Conservation (phyloP, 2,113 vertebrate species). For the Rhinoptilus africanus region DNA sequence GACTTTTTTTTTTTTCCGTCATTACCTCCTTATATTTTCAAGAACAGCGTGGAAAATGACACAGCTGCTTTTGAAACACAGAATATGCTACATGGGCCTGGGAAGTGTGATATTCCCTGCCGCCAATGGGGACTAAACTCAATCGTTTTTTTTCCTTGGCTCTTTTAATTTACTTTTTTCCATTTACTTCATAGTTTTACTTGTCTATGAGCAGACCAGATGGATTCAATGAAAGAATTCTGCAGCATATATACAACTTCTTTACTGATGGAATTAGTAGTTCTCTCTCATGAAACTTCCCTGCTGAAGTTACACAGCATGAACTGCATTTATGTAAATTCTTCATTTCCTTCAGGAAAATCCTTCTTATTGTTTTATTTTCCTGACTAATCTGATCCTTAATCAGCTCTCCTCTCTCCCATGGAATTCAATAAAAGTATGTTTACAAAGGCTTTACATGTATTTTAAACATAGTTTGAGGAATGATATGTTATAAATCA, state of each 20-base stretch:
- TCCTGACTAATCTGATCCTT: constrained; percentile 3
- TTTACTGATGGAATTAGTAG: neutral
- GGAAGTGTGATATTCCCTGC: neutral
- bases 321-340: constrained; percentile 14
- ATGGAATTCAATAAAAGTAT: constrained; percentile 1
- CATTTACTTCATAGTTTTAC: constrained; percentile 6
- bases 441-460: constrained; percentile 12
- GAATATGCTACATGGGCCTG: neutral
- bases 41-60: neutral
- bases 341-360: constrained; percentile 26
- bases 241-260: neutral
- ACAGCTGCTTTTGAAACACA: neutral
- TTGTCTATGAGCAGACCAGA: neutral
- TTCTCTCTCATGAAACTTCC: neutral
- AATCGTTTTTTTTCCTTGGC: neutral
- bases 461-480: constrained; percentile 25
- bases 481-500: neutral
- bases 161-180: neutral
- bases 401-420: neutral
- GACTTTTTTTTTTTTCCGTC: neutral
- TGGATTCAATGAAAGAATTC: neutral
- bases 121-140: neutral
- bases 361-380: constrained; percentile 1
- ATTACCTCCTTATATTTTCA: neutral
- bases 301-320: neutral